A percentile compares a stretch with the other conserved stretches of the same genome.
These are phyloP conservation scores for Gymnocephalus cernua DNA, from an alignment of 2,113 vertebrate species.

Conservation along the genomic window DNA sequence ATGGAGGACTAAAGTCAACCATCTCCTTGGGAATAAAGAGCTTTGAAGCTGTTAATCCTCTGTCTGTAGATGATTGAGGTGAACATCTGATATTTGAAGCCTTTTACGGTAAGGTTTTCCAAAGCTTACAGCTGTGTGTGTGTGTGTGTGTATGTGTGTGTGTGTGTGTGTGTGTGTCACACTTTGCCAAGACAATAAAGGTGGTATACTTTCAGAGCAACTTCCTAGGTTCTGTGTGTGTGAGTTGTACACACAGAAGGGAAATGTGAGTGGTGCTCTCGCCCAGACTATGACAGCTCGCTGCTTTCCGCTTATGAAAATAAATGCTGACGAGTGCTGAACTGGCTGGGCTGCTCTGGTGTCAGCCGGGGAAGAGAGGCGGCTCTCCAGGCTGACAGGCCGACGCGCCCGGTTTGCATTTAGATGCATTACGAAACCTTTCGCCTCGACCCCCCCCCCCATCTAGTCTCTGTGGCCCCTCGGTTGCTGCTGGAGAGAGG, in stretches of 20 bases:
- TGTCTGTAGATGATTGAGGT: constrained; percentile 61
- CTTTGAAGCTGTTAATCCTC: constrained; percentile 66
- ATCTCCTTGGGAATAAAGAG: constrained; percentile 66
- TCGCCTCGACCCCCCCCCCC: constrained; percentile 14
- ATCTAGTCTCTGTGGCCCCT: constrained; percentile 16
- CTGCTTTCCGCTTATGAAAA: constrained; percentile 67
- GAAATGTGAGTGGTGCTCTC: constrained; percentile 4
- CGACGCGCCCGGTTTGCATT: constrained; percentile 71
- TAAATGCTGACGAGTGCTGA: constrained; percentile 70
- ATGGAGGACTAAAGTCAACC: constrained; percentile 56
- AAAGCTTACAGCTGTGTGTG: constrained; percentile 10
- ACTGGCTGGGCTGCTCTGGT: constrained; percentile 43
- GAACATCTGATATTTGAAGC: constrained; percentile 71
- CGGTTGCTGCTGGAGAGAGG: constrained; percentile 3
- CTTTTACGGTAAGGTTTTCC: constrained; percentile 57
- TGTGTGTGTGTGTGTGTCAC: not conserved
- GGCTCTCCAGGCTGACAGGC: constrained; percentile 63
- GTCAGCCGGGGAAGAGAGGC: constrained; percentile 56
- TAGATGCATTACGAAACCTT: constrained; percentile 63
- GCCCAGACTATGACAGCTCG: constrained; percentile 50
- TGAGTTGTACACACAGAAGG: constrained; percentile 19
- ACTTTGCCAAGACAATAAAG: constrained; percentile 35
- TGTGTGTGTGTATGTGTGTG: constrained; percentile 11
- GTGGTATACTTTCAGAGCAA: constrained; percentile 36
- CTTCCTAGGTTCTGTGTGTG: constrained; percentile 4